Percentiles rank a stretch among this genome's conserved stretches.
phyloP scores from a whole-genome alignment of 2,113 vertebrate genomes.

The Neodon shergylaensis region DNA sequence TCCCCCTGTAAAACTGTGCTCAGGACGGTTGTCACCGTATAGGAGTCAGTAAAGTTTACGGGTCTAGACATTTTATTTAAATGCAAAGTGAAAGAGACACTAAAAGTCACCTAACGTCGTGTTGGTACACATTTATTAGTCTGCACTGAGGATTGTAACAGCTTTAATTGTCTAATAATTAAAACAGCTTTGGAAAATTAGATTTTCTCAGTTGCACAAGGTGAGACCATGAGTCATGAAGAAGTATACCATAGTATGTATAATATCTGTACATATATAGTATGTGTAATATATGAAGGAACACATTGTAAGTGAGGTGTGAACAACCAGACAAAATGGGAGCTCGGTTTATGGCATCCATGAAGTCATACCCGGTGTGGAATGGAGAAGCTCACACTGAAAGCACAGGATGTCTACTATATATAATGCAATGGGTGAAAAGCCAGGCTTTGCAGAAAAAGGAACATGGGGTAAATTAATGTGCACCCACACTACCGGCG shows the following conservation, averaged over 20 bases:
- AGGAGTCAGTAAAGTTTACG: not conserved
- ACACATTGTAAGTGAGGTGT: not conserved
- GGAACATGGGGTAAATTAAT: not conserved
- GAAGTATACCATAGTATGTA: too few relatives aligned
- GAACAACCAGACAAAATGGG: not conserved
- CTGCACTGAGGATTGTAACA: not conserved
- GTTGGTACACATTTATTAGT: not conserved
- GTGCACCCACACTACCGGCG: not conserved
- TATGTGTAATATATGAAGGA: too few relatives aligned
- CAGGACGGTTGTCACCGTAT: not conserved
- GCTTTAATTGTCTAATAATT: not conserved
- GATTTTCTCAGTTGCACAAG: not conserved
- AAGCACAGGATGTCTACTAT: too few relatives aligned
- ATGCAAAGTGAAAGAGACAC: not conserved
- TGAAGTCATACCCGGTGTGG: not conserved
- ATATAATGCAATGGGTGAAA: not conserved
- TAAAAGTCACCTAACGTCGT: not conserved
- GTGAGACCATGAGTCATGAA: not conserved
- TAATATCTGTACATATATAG: not conserved
- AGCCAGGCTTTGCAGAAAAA: not conserved
- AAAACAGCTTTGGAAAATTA: not conserved
- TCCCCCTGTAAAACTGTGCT: not conserved
- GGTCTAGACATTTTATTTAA: not conserved
- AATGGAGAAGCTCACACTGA: not conserved
- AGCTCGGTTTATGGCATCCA: not conserved